These are phyloP conservation scores for Mobula birostris DNA, from an alignment of 2,113 vertebrate genomes.

Conservation along the genomic window DNA sequence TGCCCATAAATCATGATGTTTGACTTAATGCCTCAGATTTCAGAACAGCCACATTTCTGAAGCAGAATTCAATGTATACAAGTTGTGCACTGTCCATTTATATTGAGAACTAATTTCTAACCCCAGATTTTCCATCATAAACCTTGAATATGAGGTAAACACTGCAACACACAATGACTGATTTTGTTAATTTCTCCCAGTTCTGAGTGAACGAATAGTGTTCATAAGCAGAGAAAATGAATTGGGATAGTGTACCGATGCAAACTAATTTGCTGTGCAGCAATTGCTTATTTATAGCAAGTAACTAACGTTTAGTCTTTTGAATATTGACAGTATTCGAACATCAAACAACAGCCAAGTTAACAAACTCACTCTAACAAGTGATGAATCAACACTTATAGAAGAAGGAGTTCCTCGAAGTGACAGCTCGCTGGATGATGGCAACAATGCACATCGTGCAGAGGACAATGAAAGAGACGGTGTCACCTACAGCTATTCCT, in stretches of 20 bases:
- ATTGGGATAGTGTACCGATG: neutral
- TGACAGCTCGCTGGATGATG: conserved; percentile 70
- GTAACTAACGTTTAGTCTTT: neutral
- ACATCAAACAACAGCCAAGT: conserved; percentile 90
- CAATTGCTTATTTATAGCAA: neutral
- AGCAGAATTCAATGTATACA: too few relatives aligned
- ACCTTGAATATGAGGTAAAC: neutral
- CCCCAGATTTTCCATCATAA: neutral
- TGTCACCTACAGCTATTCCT: conserved; percentile 94
- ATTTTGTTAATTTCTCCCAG: neutral
- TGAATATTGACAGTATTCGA: conserved; percentile 65
- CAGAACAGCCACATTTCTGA: too few relatives aligned
- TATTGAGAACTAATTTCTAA: too few relatives aligned
- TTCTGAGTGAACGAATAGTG: neutral
- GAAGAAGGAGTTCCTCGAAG: conserved; percentile 73
- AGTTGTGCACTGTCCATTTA: too few relatives aligned
- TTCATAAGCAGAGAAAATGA: neutral
- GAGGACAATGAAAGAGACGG: conserved; percentile 90
- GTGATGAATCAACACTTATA: conserved; percentile 87
- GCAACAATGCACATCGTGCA: conserved; percentile 62
- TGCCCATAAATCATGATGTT: too few relatives aligned
- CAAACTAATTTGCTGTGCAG: neutral
- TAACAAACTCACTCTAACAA: conserved; percentile 89
- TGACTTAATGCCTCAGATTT: too few relatives aligned
- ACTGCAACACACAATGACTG: neutral